phyloP scores from a whole-genome alignment of 2,888 invertebrate genomes.

The Caenorhabditis sinica region DNA sequence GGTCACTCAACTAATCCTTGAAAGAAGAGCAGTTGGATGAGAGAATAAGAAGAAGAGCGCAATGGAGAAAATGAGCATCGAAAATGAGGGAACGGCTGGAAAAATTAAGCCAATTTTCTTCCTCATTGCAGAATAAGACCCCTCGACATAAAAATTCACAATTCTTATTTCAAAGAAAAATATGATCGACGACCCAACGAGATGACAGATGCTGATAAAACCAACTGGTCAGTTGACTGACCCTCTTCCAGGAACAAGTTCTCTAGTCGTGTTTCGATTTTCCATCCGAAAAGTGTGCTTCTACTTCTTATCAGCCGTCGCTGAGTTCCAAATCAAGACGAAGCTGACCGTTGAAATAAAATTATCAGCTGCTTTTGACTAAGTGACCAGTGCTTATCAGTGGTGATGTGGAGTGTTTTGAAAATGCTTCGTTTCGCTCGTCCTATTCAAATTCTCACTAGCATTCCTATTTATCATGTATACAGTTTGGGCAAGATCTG shows the following conservation, averaged over 20 bases:
- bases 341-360: slow-evolving; percentile 47
- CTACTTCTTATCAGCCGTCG: slow-evolving; percentile 15
- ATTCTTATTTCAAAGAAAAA: not conserved
- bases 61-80: not conserved
- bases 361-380: slow-evolving; percentile 62
- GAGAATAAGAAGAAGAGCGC: not conserved
- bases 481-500: not conserved
- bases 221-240: slow-evolving; percentile 31
- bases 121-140: not conserved
- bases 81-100: slow-evolving; percentile 35
- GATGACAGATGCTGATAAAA: slow-evolving; percentile 19
- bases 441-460: slow-evolving; percentile 14
- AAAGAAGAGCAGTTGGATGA: not conserved
- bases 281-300: slow-evolving; percentile 16
- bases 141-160: slow-evolving; percentile 1
- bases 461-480: slow-evolving; percentile 23
- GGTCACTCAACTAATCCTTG: slow-evolving; percentile 19
- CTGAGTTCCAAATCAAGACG: slow-evolving; percentile 50
- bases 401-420: slow-evolving; percentile 55
- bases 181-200: not conserved
- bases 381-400: slow-evolving; percentile 60
- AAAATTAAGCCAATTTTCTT: slow-evolving; percentile 47
- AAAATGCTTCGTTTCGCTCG: slow-evolving; percentile 46
- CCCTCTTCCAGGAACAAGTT: slow-evolving; percentile 16
- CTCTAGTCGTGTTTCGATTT: not conserved